Conservation (phyloP, 2,113 vertebrate species). For the Chaenocephalus aceratus region DNA sequence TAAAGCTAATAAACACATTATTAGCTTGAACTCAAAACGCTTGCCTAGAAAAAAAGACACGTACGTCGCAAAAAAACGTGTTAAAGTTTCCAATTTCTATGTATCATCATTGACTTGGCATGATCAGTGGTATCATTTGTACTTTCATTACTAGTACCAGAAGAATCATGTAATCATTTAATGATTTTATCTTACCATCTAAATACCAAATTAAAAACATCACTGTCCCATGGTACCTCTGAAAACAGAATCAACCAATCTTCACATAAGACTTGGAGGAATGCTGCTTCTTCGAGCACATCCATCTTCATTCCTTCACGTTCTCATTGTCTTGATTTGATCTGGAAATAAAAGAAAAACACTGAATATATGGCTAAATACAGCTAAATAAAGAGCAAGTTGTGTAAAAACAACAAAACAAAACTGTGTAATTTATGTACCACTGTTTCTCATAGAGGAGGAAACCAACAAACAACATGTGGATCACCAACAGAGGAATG, state of each 20-base stretch:
- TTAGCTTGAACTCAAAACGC: not conserved
- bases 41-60: not conserved
- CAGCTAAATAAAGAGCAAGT: not conserved
- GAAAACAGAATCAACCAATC: conserved; percentile 2
- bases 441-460: not conserved
- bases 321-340: conserved; percentile 85
- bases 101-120: not conserved
- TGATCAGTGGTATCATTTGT: not conserved
- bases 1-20: too few relatives aligned
- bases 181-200: not conserved
- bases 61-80: not conserved
- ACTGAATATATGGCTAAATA: too few relatives aligned
- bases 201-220: conserved; percentile 7
- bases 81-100: not conserved
- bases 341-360: conserved; percentile 60
- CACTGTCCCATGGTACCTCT: conserved; percentile 18
- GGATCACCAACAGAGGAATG: not conserved
- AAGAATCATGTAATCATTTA: not conserved
- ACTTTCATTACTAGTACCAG: not conserved
- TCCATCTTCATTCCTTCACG: conserved; percentile 67
- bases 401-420: not conserved
- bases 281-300: not conserved
- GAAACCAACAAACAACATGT: not conserved
- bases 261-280: conserved; percentile 3
- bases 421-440: not conserved